These are phyloP conservation scores for Siphamia tubifer DNA, from an alignment of 2,113 vertebrate genomes.

Conservation along the genomic window DNA sequence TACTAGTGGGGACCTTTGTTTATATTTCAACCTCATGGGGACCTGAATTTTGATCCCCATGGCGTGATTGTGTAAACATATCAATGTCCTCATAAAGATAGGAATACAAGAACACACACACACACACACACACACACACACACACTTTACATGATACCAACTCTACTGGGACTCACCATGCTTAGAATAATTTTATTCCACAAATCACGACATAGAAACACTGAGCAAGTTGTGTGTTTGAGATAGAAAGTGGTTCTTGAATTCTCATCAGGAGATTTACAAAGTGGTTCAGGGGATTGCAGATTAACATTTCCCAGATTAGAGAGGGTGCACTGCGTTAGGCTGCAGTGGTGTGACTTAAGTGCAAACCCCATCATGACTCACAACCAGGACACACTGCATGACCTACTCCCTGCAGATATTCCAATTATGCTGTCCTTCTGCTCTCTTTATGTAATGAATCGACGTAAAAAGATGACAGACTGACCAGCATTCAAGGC, in stretches of 20 bases:
- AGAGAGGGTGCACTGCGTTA: background rate
- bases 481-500: too few species aligned
- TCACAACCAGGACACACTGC: background rate
- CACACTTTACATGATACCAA: background rate
- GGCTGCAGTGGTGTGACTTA: background rate
- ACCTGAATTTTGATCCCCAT: too few species aligned
- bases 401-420: conserved; percentile 5
- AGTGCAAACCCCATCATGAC: conserved; percentile 1
- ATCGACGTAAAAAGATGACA: too few species aligned
- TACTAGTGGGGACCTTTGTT: too few species aligned
- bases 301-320: conserved; percentile 65
- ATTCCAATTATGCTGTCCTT: background rate
- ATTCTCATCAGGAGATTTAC: conserved; percentile 46
- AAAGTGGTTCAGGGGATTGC: conserved; percentile 30
- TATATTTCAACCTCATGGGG: too few species aligned
- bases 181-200: background rate
- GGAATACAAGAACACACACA: too few species aligned
- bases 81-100: too few species aligned
- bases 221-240: background rate
- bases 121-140: background rate
- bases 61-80: too few species aligned
- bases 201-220: background rate
- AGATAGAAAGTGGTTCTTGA: conserved; percentile 20
- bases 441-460: background rate
- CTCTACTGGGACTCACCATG: background rate